Evolutionary conservation across 2,888 invertebrate species (phyloP).

Genomic region (Diplolepis rosae): DNA sequence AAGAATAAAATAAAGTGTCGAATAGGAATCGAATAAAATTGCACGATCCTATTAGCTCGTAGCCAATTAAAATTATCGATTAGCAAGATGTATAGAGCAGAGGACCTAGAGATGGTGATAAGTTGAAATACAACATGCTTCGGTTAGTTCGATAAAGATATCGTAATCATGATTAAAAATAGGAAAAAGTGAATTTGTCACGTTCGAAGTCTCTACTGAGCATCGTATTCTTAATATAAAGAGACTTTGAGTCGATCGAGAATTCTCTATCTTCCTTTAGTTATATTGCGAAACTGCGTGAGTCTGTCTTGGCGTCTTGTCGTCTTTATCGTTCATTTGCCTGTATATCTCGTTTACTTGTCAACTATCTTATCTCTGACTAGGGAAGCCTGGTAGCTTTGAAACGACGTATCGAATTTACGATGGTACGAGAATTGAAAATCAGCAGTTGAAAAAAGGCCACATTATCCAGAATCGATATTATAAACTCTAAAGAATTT

Average conservation of each 20-base stretch:
- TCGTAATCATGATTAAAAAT: constrained; percentile 16
- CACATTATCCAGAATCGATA: no score
- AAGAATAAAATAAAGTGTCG: constrained; percentile 9
- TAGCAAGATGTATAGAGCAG: neutral
- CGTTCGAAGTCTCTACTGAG: neutral
- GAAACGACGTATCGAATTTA: no score
- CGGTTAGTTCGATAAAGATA: neutral
- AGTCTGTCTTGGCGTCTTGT: no score
- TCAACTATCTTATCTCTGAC: no score
- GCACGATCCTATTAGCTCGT: constrained; percentile 8
- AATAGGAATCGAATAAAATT: constrained; percentile 16
- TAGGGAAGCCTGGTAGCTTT: no score
- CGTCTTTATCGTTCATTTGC: no score
- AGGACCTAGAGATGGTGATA: constrained; percentile 14
- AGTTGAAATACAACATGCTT: neutral
- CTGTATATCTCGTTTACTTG: no score
- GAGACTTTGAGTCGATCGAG: neutral
- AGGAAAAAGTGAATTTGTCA: constrained; percentile 18
- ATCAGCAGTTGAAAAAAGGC: no score
- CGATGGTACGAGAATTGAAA: no score
- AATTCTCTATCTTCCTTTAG: no score
- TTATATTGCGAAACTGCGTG: no score
- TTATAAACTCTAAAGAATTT: no score
- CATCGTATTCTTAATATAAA: constrained; percentile 13
- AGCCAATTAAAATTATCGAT: constrained; percentile 25